These are phyloP conservation scores for Leptoclinus maculatus DNA, from an alignment of 2,797 vertebrate species.

Conservation along the genomic window DNA sequence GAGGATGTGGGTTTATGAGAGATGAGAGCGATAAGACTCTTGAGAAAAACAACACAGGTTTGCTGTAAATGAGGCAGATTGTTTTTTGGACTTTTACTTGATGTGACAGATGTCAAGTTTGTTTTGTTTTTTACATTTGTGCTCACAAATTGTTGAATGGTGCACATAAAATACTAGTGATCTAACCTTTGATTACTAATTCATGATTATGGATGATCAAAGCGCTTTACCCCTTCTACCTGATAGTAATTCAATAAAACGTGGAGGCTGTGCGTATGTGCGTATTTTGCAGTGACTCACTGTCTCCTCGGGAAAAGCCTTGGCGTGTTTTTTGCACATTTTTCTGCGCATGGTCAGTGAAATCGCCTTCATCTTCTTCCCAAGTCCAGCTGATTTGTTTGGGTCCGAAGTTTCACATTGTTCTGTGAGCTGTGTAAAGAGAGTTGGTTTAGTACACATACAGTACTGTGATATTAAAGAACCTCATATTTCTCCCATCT, in stretches of 20 bases:
- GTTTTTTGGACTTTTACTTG: neutral
- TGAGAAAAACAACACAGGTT: conserved; percentile 26
- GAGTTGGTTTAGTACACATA: neutral
- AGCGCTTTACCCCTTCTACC: neutral
- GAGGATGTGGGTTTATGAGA: conserved; percentile 65
- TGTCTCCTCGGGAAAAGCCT: conserved; percentile 90
- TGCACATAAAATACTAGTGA: neutral
- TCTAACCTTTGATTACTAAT: neutral
- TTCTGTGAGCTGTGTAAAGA: conserved; percentile 71
- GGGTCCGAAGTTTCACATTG: conserved; percentile 84
- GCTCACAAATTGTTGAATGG: neutral
- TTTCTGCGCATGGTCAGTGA: conserved; percentile 95
- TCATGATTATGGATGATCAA: neutral
- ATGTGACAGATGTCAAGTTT: neutral
- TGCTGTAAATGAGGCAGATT: neutral
- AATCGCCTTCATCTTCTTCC: conserved; percentile 97
- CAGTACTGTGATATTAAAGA: neutral
- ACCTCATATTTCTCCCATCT: neutral
- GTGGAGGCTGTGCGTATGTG: neutral
- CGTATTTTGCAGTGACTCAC: conserved; percentile 77
- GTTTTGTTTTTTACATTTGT: neutral
- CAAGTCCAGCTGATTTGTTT: conserved; percentile 83
- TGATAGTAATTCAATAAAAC: neutral
- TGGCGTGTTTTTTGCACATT: conserved; percentile 92
- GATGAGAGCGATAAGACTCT: conserved; percentile 41